Base-by-base conservation (phyloP, 2,888 invertebrate genomes). In the Schrankia costaestrigalis region DNA sequence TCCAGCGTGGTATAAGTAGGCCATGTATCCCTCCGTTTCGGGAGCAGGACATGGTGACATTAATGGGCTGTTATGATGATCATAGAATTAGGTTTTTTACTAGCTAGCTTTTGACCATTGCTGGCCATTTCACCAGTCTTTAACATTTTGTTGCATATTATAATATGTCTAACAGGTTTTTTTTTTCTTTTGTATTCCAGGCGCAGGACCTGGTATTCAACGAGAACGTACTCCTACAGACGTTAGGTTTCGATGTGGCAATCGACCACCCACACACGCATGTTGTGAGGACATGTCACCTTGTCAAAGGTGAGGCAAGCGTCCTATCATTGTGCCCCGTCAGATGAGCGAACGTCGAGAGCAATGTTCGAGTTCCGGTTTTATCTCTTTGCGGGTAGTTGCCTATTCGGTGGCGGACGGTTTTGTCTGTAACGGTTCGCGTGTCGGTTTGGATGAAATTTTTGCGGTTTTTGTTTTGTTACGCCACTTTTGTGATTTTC, bases 221-320 rank as follows among this genome's bases (percentile, higher is more conserved):
- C 87, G 99, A 99, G 89, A 99, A 97, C 83, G 95, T 98, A 42
- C 90, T 99, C 41, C 92, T 99, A 46, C 98, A 98, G 90, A 99
- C 98, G 8, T 90, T 99, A 75, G 98, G 98, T 47, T 99, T 99
- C 89, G 98, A 98, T 89, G 95, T 99, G 43, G 96, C 96, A 54
- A 97, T 99, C 68, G 98, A 98, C 85, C 98, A 99, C 89, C 99
- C 99, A 1, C 98, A 99, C 81, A 96, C 97, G 18, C 95, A 97
- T 86, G 97, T 99, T 54, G 97, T 99, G 37, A 93, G 95, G 73
- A 97, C 97, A 74, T 98, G 98, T 89, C 95, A 97, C 85, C 91
- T 98, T 78, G 97, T 98, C 49, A 93, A 95, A 93, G 97, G 97
- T 96, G 89, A 86, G 84, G 71, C 77, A 67, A 53, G 66, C 63